A percentile compares a stretch with the other conserved stretches of the same genome.
Conservation (phyloP, 2,888 invertebrate genomes). For the Heliconius erato region DNA sequence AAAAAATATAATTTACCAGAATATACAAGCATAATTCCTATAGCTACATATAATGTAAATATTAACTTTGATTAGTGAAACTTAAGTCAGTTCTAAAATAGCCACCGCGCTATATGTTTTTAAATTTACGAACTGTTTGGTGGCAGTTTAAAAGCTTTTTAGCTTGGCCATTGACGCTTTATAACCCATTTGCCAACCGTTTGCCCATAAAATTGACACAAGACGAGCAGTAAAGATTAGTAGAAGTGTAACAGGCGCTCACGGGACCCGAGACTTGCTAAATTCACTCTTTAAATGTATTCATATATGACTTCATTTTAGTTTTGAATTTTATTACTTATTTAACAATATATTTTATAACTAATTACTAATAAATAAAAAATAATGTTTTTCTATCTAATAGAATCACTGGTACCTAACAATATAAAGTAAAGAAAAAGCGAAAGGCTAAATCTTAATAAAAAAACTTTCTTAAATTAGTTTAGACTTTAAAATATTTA, state of each 20-base stretch:
- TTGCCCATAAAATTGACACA: conserved; percentile 72
- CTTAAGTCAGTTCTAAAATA: conserved; percentile 20
- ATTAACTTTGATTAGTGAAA: background rate
- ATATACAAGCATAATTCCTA: no score
- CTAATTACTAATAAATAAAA: no score
- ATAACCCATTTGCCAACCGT: conserved; percentile 71
- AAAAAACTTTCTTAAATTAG: no score
- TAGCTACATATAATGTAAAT: background rate
- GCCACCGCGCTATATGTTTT: conserved; percentile 24
- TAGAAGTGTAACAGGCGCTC: conserved; percentile 54
- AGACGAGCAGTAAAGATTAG: conserved; percentile 71
- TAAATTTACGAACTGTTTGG: conserved; percentile 55
- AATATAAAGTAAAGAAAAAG: background rate
- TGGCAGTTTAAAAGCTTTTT: conserved; percentile 68
- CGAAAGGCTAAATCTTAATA: background rate
- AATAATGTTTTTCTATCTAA: background rate
- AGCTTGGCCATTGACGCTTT: conserved; percentile 60
- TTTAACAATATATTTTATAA: no score
- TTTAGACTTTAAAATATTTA: background rate
- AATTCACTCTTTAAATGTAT: conserved; percentile 21
- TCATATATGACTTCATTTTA: conserved; percentile 19
- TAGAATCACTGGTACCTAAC: background rate
- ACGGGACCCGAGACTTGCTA: conserved; percentile 41
- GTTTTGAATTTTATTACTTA: background rate
- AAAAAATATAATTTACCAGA: no score